Base-by-base conservation (phyloP, 2,113 vertebrate species). In the Athene noctua region DNA sequence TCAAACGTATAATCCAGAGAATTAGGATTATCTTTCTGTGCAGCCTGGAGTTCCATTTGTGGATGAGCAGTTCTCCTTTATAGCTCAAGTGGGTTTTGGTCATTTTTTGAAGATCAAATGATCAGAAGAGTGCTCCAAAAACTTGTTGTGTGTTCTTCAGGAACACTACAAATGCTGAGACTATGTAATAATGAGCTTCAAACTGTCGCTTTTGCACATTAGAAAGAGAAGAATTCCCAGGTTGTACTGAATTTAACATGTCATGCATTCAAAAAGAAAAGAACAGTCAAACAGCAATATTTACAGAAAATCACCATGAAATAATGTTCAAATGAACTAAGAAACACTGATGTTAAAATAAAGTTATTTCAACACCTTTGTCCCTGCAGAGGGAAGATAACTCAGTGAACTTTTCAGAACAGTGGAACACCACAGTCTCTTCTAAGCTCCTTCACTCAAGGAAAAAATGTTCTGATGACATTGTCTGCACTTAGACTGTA, bases 371-470 rank as follows among this genome's bases (percentile, higher is more conserved):
- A 88, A 55, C 65, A 88, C 71, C 18, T 86, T 83, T 83, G 29
- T 58, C 46, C n/a, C 63, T 80, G 29, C 6, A 78, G 51, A 90
- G 65, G 42, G 29, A 86, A 93, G 88, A 88, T 88, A 93, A 88
- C 67, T 58, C 79, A 30, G 74, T 77, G 85, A 92, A 94, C 74
- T 96, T 89, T 95, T 93, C 79, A 93, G 85, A 92, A 73, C n/a
- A 66, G 16, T 79, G 77, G 54, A 90, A 88, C 38, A 73, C 29
- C 42, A 61, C 15, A 54, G 25, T 20, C 14, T 85, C 40, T 83
- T 46, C 62, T 77, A 54, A 86, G 38, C 5, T 88, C 58, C 79
- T 80, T 80, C 74, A 87, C 75, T 93, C 59, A 83, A 92, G 90
- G 32, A 80, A 83, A 80, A 94, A 57, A 16, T 15, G 36, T 92